These are phyloP conservation scores for Teleiodes luculella DNA, from an alignment of 2,888 invertebrate species.

Conservation along the genomic window DNA sequence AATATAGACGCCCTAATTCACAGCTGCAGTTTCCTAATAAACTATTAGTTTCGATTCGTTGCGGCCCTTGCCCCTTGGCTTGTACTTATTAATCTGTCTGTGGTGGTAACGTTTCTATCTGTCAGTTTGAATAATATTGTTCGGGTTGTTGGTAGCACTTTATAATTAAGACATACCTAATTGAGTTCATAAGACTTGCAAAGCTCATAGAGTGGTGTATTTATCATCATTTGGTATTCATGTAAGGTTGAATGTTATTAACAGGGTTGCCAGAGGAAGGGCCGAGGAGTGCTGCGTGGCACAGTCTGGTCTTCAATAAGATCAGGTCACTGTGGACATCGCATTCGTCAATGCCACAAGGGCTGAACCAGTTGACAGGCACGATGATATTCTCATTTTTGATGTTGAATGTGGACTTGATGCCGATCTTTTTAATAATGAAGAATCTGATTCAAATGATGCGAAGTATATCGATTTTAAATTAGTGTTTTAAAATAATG, in stretches of 20 bases:
- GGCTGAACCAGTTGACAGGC: slow-evolving; percentile 89
- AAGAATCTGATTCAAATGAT: too few relatives aligned
- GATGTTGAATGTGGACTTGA: slow-evolving; percentile 52
- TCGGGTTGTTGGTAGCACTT: slow-evolving; percentile 35
- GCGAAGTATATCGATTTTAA: too few relatives aligned
- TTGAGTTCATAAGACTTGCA: slow-evolving; percentile 9
- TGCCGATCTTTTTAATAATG: slow-evolving; percentile 15
- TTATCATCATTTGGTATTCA: slow-evolving; percentile 10
- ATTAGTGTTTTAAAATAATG: too few relatives aligned
- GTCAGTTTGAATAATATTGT: slow-evolving; percentile 45
- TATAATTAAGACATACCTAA: slow-evolving; percentile 18
- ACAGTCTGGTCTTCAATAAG: slow-evolving; percentile 90
- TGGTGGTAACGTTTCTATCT: slow-evolving; percentile 52
- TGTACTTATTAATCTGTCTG: slow-evolving; percentile 44
- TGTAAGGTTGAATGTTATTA: slow-evolving; percentile 26
- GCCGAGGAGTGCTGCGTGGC: slow-evolving; percentile 80
- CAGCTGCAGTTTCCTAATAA: slow-evolving; percentile 65
- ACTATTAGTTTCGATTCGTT: slow-evolving; percentile 58
- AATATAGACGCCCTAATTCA: slow-evolving; percentile 53
- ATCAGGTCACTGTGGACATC: slow-evolving; percentile 93
- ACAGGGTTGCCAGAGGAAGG: slow-evolving; percentile 74
- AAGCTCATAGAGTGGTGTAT: slow-evolving; percentile 7
- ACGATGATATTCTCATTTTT: slow-evolving; percentile 45
- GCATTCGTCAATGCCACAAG: slow-evolving; percentile 85
- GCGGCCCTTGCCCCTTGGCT: slow-evolving; percentile 51